Percentiles rank a stretch among this genome's conserved stretches.
These are phyloP conservation scores for Belonocnema kinseyi DNA, from an alignment of 1,140 invertebrate species.

Conservation along the genomic window DNA sequence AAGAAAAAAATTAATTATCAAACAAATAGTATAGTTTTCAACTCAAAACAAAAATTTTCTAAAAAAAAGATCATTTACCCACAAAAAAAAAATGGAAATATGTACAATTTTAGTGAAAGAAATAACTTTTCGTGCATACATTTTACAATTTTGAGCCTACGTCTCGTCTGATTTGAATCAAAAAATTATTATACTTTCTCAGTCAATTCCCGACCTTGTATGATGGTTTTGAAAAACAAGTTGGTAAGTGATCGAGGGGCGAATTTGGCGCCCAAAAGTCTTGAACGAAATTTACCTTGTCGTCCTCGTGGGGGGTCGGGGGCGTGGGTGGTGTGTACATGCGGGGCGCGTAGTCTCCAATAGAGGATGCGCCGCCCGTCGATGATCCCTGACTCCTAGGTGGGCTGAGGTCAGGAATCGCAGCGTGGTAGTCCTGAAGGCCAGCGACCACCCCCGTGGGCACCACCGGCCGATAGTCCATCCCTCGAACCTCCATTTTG, in stretches of 20 bases:
- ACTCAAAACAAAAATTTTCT: too few species aligned
- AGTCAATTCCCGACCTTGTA: too few species aligned
- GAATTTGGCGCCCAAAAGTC: neutral
- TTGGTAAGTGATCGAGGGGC: neutral
- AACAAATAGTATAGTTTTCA: too few species aligned
- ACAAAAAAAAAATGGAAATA: too few species aligned
- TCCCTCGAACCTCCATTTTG: constrained; percentile 73
- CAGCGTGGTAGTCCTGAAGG: constrained; percentile 72
- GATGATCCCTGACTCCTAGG: constrained; percentile 73
- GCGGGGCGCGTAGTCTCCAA: constrained; percentile 73
- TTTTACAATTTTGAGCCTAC: too few species aligned
- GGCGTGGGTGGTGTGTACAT: constrained; percentile 75
- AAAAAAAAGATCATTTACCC: too few species aligned
- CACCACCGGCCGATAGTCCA: constrained; percentile 73
- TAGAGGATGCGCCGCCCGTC: constrained; percentile 72
- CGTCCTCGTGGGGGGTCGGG: constrained; percentile 73
- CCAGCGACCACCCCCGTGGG: constrained; percentile 66
- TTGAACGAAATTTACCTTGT: constrained; percentile 64
- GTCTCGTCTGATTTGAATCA: too few species aligned
- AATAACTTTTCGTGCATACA: too few species aligned
- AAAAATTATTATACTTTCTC: too few species aligned
- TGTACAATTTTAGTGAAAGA: too few species aligned
- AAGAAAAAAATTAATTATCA: too few species aligned
- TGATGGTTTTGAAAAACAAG: too few species aligned
- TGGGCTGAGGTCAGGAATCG: constrained; percentile 72